Evolutionary conservation across 64 coral and sea anemone species (phyloP).

Genomic region (Dendronephthya gigantea): DNA sequence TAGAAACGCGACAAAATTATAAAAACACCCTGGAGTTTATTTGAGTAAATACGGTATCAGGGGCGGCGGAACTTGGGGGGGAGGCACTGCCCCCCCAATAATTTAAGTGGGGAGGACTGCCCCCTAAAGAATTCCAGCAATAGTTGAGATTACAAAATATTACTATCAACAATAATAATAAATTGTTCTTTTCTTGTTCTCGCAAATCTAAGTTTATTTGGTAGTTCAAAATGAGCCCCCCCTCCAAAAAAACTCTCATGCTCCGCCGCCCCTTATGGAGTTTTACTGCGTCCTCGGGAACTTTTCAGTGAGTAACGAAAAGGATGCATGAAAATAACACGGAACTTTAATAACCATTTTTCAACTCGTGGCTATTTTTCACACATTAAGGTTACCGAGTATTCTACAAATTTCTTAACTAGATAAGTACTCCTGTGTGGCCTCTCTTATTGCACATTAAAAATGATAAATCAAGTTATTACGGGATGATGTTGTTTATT

Average conservation of each 20-base stretch:
- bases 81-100: too few species aligned
- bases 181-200: too few species aligned
- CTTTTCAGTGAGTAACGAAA: background rate
- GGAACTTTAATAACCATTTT: background rate
- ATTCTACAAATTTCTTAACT: background rate
- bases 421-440: background rate
- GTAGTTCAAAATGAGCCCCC: too few species aligned
- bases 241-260: too few species aligned
- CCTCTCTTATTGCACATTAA: background rate
- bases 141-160: too few species aligned
- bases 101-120: too few species aligned
- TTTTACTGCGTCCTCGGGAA: background rate
- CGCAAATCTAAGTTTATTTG: too few species aligned
- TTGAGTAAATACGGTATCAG: background rate
- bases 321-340: background rate
- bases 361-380: background rate
- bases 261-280: background rate
- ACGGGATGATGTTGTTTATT: background rate
- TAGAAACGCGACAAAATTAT: background rate
- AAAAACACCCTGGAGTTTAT: background rate
- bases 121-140: too few species aligned
- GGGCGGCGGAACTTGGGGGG: too few species aligned
- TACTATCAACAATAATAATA: too few species aligned
- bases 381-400: background rate
- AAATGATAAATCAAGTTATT: constrained; percentile 4